phyloP scores from a whole-genome alignment of 2,797 vertebrate genomes.

The Anguilla marmorata region DNA sequence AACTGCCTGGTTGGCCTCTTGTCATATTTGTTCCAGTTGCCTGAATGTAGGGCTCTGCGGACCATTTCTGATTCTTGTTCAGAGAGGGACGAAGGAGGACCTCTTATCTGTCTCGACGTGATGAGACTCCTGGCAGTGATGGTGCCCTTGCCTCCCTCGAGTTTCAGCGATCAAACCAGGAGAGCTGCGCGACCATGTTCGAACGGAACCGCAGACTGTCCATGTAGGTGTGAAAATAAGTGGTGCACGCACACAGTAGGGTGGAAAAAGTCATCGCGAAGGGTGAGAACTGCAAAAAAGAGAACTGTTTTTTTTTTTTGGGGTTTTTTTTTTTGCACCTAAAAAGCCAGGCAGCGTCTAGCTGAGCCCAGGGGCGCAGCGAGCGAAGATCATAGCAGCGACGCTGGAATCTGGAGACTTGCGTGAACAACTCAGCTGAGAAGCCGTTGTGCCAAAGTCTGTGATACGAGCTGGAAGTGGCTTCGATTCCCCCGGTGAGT shows the following conservation, averaged over 20 bases:
- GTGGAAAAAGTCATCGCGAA: neutral
- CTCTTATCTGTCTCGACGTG: neutral
- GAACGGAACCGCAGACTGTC: neutral
- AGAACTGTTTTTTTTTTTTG: neutral
- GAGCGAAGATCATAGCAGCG: neutral
- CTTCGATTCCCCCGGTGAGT: neutral
- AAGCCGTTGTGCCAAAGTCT: neutral
- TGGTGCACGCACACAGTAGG: neutral
- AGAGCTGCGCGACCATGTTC: neutral
- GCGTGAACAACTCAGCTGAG: neutral
- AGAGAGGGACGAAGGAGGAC: neutral
- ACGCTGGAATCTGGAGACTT: neutral
- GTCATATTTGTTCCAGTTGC: neutral
- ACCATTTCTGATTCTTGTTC: neutral
- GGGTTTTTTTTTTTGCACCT: neutral
- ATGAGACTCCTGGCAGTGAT: neutral
- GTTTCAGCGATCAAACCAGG: neutral
- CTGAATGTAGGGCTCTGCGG: neutral
- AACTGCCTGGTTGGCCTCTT: neutral
- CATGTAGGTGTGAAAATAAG: neutral
- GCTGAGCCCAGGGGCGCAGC: neutral
- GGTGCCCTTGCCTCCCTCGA: neutral
- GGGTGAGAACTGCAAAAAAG: neutral
- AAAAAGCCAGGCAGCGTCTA: neutral
- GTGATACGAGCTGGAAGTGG: neutral